Conservation (phyloP, 2,113 vertebrate species). For the Thamnaconus septentrionalis region DNA sequence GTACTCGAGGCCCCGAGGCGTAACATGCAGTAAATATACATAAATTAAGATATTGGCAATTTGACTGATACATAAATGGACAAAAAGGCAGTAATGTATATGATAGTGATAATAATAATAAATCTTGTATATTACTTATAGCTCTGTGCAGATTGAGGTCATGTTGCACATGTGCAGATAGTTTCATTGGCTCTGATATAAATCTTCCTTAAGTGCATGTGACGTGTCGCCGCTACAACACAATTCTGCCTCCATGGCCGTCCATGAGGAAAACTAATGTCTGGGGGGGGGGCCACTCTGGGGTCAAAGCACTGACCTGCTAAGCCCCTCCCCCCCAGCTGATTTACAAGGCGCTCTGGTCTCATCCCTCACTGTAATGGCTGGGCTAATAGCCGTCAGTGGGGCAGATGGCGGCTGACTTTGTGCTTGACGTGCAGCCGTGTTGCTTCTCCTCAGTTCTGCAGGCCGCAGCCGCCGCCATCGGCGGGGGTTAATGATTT, state of each 20-base stretch:
- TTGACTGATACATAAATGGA: too few relatives aligned
- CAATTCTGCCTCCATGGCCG: constrained; percentile 8
- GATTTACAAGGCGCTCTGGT: constrained; percentile 34
- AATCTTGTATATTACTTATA: too few relatives aligned
- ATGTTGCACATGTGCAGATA: too few relatives aligned
- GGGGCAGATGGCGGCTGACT: constrained; percentile 31
- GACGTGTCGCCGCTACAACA: constrained; percentile 16
- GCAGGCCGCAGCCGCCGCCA: constrained; percentile 27
- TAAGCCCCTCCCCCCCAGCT: constrained; percentile 14
- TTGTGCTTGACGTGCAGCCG: constrained; percentile 22
- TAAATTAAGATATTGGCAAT: too few relatives aligned
- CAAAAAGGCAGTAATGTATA: too few relatives aligned
- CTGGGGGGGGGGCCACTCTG: constrained; percentile 51
- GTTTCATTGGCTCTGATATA: neutral
- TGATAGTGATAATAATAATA: too few relatives aligned
- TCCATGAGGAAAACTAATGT: constrained; percentile 16
- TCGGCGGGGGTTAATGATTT: constrained; percentile 59
- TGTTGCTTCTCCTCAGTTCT: constrained; percentile 42
- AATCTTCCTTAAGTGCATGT: constrained; percentile 26
- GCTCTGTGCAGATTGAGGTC: too few relatives aligned
- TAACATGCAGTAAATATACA: too few relatives aligned
- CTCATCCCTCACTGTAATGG: too few relatives aligned
- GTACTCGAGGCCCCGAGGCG: too few relatives aligned
- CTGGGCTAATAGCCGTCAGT: constrained; percentile 3
- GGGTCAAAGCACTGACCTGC: constrained; percentile 44